Evolutionary conservation across 2,797 vertebrate species (phyloP).

Genomic region (Podarcis lilfordi): DNA sequence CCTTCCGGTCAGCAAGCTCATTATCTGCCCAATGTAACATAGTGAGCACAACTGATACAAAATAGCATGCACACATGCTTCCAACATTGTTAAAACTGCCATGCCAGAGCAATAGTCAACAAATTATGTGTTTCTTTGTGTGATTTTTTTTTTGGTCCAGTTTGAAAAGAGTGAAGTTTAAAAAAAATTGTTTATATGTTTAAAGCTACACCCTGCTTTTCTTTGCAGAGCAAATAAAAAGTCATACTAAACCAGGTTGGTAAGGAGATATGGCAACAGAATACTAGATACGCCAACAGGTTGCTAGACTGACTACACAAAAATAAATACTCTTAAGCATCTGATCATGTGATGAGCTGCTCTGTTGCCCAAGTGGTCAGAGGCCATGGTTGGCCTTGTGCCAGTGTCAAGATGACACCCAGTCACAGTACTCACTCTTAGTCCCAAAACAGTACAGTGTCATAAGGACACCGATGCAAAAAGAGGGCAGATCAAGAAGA

Average conservation of each 20-base stretch:
- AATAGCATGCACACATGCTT: background rate
- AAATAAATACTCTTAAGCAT: slow-evolving; percentile 7
- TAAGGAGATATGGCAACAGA: background rate
- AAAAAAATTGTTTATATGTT: background rate
- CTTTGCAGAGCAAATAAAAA: slow-evolving; percentile 3
- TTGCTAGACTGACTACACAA: background rate
- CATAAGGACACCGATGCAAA: background rate
- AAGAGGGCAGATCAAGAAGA: background rate
- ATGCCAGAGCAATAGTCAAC: background rate
- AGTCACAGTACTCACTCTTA: background rate
- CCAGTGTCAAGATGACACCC: background rate
- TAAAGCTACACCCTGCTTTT: background rate
- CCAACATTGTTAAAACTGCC: background rate
- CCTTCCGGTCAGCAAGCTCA: no score
- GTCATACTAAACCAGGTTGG: background rate
- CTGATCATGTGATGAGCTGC: background rate
- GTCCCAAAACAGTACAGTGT: background rate
- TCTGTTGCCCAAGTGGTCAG: background rate
- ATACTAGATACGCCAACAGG: background rate
- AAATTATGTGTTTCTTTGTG: background rate
- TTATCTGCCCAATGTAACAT: no score
- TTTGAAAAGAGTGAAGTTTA: slow-evolving; percentile 12
- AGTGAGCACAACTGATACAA: background rate
- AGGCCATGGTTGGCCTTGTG: background rate
- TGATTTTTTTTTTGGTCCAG: background rate